Evolutionary conservation across 1,140 invertebrate genomes (phyloP).

Genomic region (Glomeris maerens): DNA sequence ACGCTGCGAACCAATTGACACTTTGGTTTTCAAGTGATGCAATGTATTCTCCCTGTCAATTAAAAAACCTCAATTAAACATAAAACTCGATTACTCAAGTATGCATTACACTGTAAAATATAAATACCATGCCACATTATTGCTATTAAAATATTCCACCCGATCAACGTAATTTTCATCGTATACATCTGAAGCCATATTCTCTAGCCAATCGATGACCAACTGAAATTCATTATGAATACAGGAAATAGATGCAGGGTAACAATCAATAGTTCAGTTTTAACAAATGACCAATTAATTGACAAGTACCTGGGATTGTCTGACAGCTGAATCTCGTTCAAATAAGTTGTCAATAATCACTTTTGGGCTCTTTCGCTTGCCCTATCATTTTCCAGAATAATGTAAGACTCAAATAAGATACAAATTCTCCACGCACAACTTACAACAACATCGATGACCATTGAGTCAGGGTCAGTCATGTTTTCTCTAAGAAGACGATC

Average conservation of each 20-base stretch:
- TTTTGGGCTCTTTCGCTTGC: conserved; percentile 39
- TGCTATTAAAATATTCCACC: conserved; percentile 54
- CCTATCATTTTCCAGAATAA: conserved; percentile 11
- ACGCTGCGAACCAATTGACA: conserved; percentile 37
- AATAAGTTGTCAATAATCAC: conserved; percentile 44
- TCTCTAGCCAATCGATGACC: conserved; percentile 85
- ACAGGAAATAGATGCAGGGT: neutral
- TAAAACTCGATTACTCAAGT: conserved; percentile 4
- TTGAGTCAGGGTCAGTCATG: neutral
- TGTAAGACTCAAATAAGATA: neutral
- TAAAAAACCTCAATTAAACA: conserved; percentile 11
- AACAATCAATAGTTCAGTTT: neutral
- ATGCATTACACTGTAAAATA: neutral
- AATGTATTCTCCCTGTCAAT: conserved; percentile 61
- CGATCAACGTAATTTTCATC: conserved; percentile 45
- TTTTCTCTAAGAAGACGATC: neutral
- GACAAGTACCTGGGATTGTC: conserved; percentile 38
- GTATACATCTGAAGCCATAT: conserved; percentile 50
- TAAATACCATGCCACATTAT: conserved; percentile 52
- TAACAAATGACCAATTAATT: neutral
- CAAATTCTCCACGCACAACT: neutral
- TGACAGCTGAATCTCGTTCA: conserved; percentile 46
- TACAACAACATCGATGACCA: neutral
- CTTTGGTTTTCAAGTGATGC: conserved; percentile 48
- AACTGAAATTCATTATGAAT: conserved; percentile 44